Conservation (phyloP, 2,888 invertebrate genomes). For the Epinotia bilunana region DNA sequence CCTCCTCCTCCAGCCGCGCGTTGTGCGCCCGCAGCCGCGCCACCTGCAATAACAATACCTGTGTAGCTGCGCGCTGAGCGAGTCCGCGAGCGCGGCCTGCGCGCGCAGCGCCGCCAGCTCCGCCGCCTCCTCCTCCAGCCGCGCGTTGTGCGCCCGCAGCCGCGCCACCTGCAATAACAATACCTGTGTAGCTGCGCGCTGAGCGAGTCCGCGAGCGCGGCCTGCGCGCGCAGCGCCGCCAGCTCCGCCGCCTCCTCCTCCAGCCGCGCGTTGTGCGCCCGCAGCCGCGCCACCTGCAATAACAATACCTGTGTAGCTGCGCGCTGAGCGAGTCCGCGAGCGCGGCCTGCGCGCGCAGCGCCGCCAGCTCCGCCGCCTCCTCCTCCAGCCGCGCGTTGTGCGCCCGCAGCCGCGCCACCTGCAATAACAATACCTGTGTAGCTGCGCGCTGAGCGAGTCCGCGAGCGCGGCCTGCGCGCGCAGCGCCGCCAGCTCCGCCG, state of each 20-base stretch:
- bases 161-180: slow-evolving; percentile 62
- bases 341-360: slow-evolving; percentile 73
- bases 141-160: slow-evolving; percentile 61
- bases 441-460: slow-evolving; percentile 71
- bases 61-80: slow-evolving; percentile 70
- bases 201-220: slow-evolving; percentile 74
- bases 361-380: slow-evolving; percentile 77
- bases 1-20: slow-evolving; percentile 70
- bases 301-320: slow-evolving; percentile 70
- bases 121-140: slow-evolving; percentile 75
- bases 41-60: slow-evolving; percentile 69
- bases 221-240: slow-evolving; percentile 73
- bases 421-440: no score
- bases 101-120: slow-evolving; percentile 75
- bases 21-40: slow-evolving; percentile 61
- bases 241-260: slow-evolving; percentile 78
- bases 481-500: slow-evolving; percentile 75
- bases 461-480: slow-evolving; percentile 75
- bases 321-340: slow-evolving; percentile 72
- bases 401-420: slow-evolving; percentile 64
- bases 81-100: slow-evolving; percentile 74
- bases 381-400: slow-evolving; percentile 68
- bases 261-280: slow-evolving; percentile 61
- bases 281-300: slow-evolving; percentile 64
- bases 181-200: no score